These are phyloP conservation scores for Psammodynastes pulverulentus DNA, from an alignment of 2,113 vertebrate genomes.

Conservation along the genomic window DNA sequence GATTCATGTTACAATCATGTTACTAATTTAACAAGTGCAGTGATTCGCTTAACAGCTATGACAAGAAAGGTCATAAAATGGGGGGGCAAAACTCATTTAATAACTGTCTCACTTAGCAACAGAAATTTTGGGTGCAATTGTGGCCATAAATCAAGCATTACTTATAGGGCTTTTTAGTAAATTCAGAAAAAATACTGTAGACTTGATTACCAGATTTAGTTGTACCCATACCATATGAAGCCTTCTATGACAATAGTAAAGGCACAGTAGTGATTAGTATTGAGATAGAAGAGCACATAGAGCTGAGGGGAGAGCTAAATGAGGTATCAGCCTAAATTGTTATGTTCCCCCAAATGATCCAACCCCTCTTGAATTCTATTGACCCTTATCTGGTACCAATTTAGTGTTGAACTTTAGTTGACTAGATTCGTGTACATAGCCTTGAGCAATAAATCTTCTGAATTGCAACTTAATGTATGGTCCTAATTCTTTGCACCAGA, in stretches of 20 bases:
- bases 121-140: not conserved
- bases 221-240: not conserved
- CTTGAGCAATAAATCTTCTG: not conserved
- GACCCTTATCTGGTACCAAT: not conserved
- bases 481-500: not conserved
- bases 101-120: too few species aligned
- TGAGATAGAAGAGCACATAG: not conserved
- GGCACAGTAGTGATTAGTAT: not conserved
- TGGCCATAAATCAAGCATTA: not conserved
- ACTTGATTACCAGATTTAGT: not conserved
- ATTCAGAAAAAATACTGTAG: not conserved
- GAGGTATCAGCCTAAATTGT: not conserved
- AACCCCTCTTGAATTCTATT: not conserved
- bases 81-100: too few species aligned
- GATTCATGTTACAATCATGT: too few species aligned
- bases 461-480: not conserved
- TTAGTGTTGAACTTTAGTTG: not conserved
- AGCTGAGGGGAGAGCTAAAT: not conserved
- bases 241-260: not conserved
- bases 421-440: not conserved
- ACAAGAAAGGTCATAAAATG: too few species aligned
- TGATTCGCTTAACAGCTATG: too few species aligned
- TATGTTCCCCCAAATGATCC: not conserved
- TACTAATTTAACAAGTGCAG: too few species aligned
- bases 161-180: not conserved